Evolutionary conservation across 1,140 invertebrate genomes (phyloP), one percentile per base, ranked within the genome.

Genomic region (Lasioglossum albipes): DNA sequence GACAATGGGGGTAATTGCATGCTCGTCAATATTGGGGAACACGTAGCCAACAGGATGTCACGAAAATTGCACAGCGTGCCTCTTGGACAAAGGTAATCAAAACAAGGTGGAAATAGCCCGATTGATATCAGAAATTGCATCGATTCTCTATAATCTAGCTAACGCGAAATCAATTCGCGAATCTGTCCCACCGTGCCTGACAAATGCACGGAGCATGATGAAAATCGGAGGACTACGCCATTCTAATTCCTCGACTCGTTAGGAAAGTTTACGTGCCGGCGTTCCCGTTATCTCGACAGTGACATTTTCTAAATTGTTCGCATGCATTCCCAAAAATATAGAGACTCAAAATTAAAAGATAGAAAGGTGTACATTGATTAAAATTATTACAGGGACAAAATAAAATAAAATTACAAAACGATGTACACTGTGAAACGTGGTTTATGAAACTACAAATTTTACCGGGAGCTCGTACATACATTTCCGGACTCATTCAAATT

Each of bases 111-210:
- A 84, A 84, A 86, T 77, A 84, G 75, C 75, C 57, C 71, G 84
- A 80, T 79, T 80, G 61, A 86, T 71, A 81, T 84, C 84, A 87
- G 84, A 86, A 86, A 86, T 84, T 86, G 84, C 78, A 78, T 86
- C 78, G 70, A 81, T 73, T 52, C n/a, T 67, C 66, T 57, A 67
- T 76, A 75, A 81, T 75, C 59, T 27, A 27, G 16, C 36, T 78
- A 54, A 86, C 52, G 45, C 71, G 73, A 81, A 81, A 84, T 84
- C 83, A 72, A 84, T 79, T 76, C 65, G 67, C 73, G 20, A 80
- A 80, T 75, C 31, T 52, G 57, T 62, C 13, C 36, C 49, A 65
- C 57, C 65, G 69, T 42, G 12, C 36, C 67, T 0, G 67, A 52
- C 57, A 27, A 64, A 64, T 64, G 22, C 9, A 2, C 6, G n/a